A percentile compares a stretch with the other conserved stretches of the same genome.
These are phyloP conservation scores for Neopipo cinnamomea DNA, from an alignment of 2,113 vertebrate species.

Conservation along the genomic window DNA sequence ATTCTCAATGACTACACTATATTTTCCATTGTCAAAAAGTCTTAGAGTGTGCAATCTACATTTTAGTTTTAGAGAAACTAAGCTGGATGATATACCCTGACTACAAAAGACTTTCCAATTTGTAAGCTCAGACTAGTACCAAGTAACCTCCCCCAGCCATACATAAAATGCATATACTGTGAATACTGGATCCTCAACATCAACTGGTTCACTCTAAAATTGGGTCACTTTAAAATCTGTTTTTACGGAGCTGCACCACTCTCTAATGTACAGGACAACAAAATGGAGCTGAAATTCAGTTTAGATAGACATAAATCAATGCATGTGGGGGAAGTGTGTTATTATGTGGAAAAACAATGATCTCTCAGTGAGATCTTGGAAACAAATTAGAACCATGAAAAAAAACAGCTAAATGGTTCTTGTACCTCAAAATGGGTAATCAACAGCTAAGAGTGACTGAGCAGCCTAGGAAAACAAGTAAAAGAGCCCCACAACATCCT, in stretches of 20 bases:
- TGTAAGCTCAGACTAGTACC: neutral
- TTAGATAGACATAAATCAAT: neutral
- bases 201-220: neutral
- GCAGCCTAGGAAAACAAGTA: neutral
- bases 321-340: neutral
- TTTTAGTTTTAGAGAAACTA: neutral
- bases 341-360: neutral
- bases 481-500: neutral
- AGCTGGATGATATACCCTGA: neutral
- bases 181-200: neutral
- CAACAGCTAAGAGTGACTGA: neutral
- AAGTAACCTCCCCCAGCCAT: neutral
- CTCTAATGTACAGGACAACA: neutral
- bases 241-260: neutral
- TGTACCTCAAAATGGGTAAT: neutral
- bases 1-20: neutral
- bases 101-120: neutral
- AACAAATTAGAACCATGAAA: neutral
- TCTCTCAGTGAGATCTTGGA: neutral
- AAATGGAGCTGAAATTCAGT: neutral
- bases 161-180: neutral
- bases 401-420: neutral
- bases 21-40: neutral
- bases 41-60: neutral
- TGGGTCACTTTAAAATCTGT: neutral